Evolutionary conservation across 2,113 vertebrate genomes (phyloP), one percentile per base, ranked within the genome.

Genomic region (Peromyscus leucopus): DNA sequence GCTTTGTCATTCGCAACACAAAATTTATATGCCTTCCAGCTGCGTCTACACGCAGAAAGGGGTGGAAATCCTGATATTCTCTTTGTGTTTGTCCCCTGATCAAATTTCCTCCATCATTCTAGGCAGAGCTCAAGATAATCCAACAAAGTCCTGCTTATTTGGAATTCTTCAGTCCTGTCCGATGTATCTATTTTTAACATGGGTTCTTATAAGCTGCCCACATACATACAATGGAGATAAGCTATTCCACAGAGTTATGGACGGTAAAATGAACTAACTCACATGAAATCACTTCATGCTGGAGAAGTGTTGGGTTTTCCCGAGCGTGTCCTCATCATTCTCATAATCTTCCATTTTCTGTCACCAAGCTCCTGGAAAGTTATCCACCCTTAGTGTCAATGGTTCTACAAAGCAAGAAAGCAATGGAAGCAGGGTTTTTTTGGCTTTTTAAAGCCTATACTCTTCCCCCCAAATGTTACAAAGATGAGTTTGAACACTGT

Each of bases 181-280:
- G 71, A 33, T 33, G 4, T 39, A n/a, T 89, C 88, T 91, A 42
- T 61, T 89, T 92, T 31, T 3, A 76, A 55, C 71, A 33, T 55
- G 51, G 59, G 19, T 72, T 95, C 90, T 94, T 85, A 10, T 74
- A 84, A 91, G 39, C n/a, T 90, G 26, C 63, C 31, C 48, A 90
- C 78, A 74, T 48, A 21, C 48, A 74, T 71, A 82, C 93, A 93
- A 59, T 79, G 61, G 46, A 96, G 78, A 86, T 82, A 13, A 59
- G 31, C 78, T 63, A 88, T 39, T 84, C 95, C 89, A 89, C 59
- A 92, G 84, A 96, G 33, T 39, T 71, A 8, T 65, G 86, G 71
- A 95, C 79, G 59, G 65, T 82, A 82, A 95, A 92, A 85, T 90
- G 75, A 93, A 96, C 71, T 76, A 84, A 93, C 88, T 71, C 42